phyloP scores from a whole-genome alignment of 2,797 vertebrate genomes.

The Phaenicophaeus curvirostris region DNA sequence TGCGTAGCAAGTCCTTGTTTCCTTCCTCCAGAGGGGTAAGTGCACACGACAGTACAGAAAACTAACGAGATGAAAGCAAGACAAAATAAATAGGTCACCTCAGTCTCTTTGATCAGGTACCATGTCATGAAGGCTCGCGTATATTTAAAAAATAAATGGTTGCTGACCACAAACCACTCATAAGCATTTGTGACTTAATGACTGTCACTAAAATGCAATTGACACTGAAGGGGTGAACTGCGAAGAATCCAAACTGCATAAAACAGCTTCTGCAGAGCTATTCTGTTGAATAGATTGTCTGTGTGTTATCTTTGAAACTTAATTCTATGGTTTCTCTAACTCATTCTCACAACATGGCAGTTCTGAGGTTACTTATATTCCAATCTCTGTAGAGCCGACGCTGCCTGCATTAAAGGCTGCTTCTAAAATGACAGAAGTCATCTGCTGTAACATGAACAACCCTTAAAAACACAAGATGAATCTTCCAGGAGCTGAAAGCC shows the following conservation, averaged over 20 bases:
- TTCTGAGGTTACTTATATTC: conserved; percentile 9
- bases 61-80: background rate
- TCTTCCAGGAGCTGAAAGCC: conserved; percentile 27
- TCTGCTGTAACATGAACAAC: background rate
- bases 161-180: conserved; percentile 17
- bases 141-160: conserved; percentile 4
- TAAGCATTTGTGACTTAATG: background rate
- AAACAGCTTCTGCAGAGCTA: background rate
- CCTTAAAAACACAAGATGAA: background rate
- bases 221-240: background rate
- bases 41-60: background rate
- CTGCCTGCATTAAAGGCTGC: background rate
- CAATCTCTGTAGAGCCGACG: background rate
- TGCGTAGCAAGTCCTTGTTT: background rate
- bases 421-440: conserved; percentile 14
- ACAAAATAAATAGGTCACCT: conserved; percentile 13
- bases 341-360: background rate
- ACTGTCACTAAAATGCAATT: background rate
- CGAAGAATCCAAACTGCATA: background rate
- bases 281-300: background rate
- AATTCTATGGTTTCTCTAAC: background rate
- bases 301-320: background rate
- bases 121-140: background rate
- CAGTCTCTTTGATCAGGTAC: conserved; percentile 6
- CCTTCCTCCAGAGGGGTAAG: background rate